Percentiles rank a stretch among this genome's conserved stretches.
phyloP scores from a whole-genome alignment of 2,888 invertebrate species.

The Brassicogethes aeneus region DNA sequence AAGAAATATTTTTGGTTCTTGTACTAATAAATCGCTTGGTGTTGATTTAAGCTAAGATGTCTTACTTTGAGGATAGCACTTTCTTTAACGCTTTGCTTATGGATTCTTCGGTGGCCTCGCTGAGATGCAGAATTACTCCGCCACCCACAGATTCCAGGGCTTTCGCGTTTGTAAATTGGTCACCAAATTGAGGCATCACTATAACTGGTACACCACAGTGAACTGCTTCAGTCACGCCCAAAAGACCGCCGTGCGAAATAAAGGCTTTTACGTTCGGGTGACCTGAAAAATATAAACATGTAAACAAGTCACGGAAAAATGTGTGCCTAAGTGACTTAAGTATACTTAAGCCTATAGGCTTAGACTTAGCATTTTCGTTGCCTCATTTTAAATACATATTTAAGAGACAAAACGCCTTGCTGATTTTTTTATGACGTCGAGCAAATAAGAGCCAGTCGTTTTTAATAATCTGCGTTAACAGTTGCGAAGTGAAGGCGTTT shows the following conservation, averaged over 20 bases:
- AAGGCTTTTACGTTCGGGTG: constrained; percentile 60
- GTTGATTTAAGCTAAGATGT: too few relatives aligned
- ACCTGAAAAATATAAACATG: constrained; percentile 45
- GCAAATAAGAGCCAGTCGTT: too few relatives aligned
- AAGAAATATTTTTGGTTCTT: too few relatives aligned
- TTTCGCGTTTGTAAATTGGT: constrained; percentile 58
- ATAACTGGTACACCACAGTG: constrained; percentile 58
- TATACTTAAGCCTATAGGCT: too few relatives aligned
- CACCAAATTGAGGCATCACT: constrained; percentile 61
- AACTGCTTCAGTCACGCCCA: constrained; percentile 58
- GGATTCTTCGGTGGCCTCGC: constrained; percentile 47
- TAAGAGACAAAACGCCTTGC: too few relatives aligned
- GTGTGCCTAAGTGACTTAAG: too few relatives aligned
- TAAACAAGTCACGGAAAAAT: constrained; percentile 1
- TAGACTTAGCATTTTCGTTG: too few relatives aligned
- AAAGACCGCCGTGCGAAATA: constrained; percentile 58
- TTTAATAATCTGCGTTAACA: too few relatives aligned
- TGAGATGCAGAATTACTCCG: constrained; percentile 49
- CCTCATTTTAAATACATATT: too few relatives aligned
- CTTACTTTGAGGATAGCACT: constrained; percentile 50
- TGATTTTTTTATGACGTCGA: too few relatives aligned
- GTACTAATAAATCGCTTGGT: too few relatives aligned
- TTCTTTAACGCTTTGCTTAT: constrained; percentile 48
- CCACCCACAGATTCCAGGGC: constrained; percentile 51
- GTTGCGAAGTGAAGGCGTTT: too few relatives aligned